Percentiles rank a stretch among this genome's conserved stretches.
phyloP scores from a whole-genome alignment of 2,797 vertebrate species.

The Intellagama lesueurii region DNA sequence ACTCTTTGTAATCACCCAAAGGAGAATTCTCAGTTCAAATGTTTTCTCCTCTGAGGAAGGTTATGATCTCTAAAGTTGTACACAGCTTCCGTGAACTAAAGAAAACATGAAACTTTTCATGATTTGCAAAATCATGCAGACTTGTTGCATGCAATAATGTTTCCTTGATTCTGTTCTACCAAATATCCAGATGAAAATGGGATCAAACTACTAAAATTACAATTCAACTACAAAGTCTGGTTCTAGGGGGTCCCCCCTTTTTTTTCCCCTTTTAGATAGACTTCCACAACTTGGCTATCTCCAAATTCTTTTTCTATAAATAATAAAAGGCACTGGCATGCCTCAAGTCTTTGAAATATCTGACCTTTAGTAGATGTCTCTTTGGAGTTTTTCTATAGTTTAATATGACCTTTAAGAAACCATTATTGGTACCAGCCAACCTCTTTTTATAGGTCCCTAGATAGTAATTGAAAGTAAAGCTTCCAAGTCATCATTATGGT shows the following conservation, averaged over 20 bases:
- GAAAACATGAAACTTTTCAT: not conserved
- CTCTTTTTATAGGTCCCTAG: conserved; percentile 4
- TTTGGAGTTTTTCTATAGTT: conserved; percentile 24
- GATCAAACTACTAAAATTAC: not conserved
- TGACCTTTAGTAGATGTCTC: conserved; percentile 36
- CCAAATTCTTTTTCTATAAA: conserved; percentile 19
- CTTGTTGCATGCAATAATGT: not conserved
- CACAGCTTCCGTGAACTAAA: not conserved
- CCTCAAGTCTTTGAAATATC: conserved; percentile 23
- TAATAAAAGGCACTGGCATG: conserved; percentile 11
- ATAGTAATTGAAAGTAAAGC: conserved; percentile 13
- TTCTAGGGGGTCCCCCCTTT: too few relatives aligned
- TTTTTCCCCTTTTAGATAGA: not conserved
- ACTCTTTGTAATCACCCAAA: not conserved
- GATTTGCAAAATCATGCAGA: not conserved
- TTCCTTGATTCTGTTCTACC: not conserved
- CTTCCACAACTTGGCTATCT: not conserved
- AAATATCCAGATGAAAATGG: not conserved
- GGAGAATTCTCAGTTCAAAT: not conserved
- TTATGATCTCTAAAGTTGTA: not conserved
- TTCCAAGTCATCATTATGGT: conserved; percentile 22
- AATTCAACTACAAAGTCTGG: not conserved
- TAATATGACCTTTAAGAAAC: conserved; percentile 40
- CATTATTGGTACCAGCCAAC: conserved; percentile 16
- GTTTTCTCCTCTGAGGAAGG: not conserved